phyloP scores from a whole-genome alignment of 2,888 invertebrate genomes.

The Drosophila fulvimacula region DNA sequence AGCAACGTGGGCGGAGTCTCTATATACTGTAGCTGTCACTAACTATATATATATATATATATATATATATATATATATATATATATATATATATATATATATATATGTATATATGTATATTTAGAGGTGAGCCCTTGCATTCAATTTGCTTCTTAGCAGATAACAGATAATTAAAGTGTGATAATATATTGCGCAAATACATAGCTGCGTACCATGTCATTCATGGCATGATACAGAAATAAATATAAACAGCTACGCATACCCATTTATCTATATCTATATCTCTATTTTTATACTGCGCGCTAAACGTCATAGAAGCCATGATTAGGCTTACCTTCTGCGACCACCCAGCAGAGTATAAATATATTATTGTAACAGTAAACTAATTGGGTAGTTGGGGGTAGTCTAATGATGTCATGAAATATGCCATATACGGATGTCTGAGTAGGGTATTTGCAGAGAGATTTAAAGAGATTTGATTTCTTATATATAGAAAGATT shows the following conservation, averaged over 20 bases:
- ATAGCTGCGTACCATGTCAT: slow-evolving; percentile 35
- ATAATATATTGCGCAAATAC: slow-evolving; percentile 53
- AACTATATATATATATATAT: neutral
- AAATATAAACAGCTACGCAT: slow-evolving; percentile 35
- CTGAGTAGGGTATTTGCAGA: neutral
- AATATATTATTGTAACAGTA: slow-evolving; percentile 1
- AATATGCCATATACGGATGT: neutral
- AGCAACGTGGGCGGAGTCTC: neutral
- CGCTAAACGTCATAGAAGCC: neutral
- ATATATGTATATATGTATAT: neutral
- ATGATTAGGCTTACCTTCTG: neutral
- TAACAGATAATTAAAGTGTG: slow-evolving; percentile 50
- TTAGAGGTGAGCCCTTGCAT: neutral
- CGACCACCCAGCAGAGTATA: slow-evolving; percentile 4
- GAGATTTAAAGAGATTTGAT: neutral
- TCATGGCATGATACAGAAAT: slow-evolving; percentile 41
- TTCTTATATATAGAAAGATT: too few relatives aligned
- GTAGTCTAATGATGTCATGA: neutral
- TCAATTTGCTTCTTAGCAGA: slow-evolving; percentile 31
- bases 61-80: neutral
- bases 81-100: neutral
- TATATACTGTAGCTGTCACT: neutral
- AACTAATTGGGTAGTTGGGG: neutral
- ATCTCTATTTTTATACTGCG: neutral
- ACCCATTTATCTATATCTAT: slow-evolving; percentile 7